These are phyloP conservation scores for Colletes collaris DNA, from an alignment of 2,888 invertebrate species.

Conservation along the genomic window DNA sequence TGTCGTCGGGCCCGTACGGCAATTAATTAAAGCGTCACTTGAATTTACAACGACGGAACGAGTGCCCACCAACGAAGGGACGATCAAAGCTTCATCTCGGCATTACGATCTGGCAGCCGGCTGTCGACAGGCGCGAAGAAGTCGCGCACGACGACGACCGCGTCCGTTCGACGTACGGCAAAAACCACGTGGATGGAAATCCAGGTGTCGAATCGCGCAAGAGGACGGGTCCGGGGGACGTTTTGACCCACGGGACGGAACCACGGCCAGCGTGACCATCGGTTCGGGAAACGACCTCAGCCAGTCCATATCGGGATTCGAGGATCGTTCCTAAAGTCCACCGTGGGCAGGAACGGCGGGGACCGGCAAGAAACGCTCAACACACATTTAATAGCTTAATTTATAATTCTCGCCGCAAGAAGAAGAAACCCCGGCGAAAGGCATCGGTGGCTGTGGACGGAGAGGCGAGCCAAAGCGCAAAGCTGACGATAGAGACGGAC, in stretches of 20 bases:
- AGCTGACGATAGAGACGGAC: conserved; percentile 8
- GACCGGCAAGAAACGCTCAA: conserved; percentile 66
- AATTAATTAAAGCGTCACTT: conserved; percentile 72
- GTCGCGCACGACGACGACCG: conserved; percentile 40
- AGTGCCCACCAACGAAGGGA: conserved; percentile 65
- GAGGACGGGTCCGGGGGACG: conserved; percentile 21
- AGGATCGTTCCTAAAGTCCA: conserved; percentile 52
- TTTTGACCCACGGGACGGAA: conserved; percentile 46
- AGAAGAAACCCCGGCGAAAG: conserved; percentile 57
- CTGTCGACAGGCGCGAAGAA: conserved; percentile 68
- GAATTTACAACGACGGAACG: conserved; percentile 67
- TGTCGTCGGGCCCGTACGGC: conserved; percentile 48
- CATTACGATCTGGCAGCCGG: conserved; percentile 52
- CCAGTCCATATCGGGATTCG: conserved; percentile 56
- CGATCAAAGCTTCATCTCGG: conserved; percentile 59
- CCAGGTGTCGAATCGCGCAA: conserved; percentile 67
- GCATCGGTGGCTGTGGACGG: neutral
- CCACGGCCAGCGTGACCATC: conserved; percentile 42
- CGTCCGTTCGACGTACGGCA: conserved; percentile 38
- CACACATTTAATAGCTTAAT: conserved; percentile 81
- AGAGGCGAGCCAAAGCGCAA: neutral
- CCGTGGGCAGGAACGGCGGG: conserved; percentile 40
- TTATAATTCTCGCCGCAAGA: conserved; percentile 78
- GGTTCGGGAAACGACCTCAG: conserved; percentile 46
- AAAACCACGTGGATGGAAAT: conserved; percentile 54